phyloP scores from a whole-genome alignment of 2,888 invertebrate species.

The Agrochola circellaris region DNA sequence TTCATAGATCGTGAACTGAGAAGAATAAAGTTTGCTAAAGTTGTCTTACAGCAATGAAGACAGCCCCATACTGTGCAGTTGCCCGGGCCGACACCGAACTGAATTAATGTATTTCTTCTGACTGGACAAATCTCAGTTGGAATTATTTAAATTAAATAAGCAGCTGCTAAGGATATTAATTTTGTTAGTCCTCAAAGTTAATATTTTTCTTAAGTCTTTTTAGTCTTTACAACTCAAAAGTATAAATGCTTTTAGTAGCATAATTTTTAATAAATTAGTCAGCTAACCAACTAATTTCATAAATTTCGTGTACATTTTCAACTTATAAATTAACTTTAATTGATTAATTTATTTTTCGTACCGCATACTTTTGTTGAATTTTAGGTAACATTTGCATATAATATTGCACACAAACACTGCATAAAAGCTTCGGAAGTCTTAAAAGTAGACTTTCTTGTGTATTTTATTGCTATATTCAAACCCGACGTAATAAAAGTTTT shows the following conservation, averaged over 20 bases:
- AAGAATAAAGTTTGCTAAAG: conserved; percentile 66
- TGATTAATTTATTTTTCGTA: neutral
- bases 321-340: conserved; percentile 10
- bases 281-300: conserved; percentile 39
- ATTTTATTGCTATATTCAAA: conserved; percentile 58
- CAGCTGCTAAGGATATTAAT: conserved; percentile 56
- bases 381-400: conserved; percentile 1
- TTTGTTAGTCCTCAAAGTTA: conserved; percentile 48
- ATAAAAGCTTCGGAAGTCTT: conserved; percentile 39
- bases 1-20: conserved; percentile 63
- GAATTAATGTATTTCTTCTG: conserved; percentile 65
- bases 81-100: conserved; percentile 46
- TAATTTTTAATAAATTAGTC: conserved; percentile 48
- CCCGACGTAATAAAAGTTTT: conserved; percentile 55
- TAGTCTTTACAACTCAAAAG: conserved; percentile 37
- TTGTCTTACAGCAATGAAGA: conserved; percentile 61
- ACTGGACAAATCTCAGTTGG: conserved; percentile 49
- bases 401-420: conserved; percentile 21
- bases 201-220: conserved; percentile 50
- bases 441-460: conserved; percentile 40
- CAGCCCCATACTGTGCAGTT: conserved; percentile 56
- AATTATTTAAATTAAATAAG: conserved; percentile 60
- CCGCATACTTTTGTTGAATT: neutral
- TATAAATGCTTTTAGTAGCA: conserved; percentile 48
- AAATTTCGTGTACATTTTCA: conserved; percentile 17